Conservation (phyloP, 1,140 invertebrate genomes). For the Ips typographus region DNA sequence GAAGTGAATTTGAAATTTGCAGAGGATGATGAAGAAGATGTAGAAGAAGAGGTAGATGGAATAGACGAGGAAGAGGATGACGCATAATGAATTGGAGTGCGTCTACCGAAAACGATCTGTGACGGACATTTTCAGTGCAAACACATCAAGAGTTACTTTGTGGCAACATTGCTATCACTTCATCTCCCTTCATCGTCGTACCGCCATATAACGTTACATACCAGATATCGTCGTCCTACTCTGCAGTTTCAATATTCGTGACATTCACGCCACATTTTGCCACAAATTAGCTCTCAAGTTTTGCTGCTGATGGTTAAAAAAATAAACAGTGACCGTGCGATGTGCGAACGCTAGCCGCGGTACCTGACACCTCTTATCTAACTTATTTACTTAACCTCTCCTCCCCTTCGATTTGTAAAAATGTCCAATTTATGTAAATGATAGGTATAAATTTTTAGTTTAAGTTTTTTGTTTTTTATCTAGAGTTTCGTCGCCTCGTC, state of each 20-base stretch:
- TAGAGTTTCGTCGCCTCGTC: constrained; percentile 16
- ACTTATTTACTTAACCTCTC: constrained; percentile 49
- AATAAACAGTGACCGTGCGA: constrained; percentile 41
- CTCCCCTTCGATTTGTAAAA: constrained; percentile 52
- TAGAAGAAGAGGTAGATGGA: constrained; percentile 49
- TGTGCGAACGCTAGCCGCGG: constrained; percentile 44
- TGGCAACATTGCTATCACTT: constrained; percentile 36
- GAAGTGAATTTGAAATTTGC: constrained; percentile 37
- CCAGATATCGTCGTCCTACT: too few relatives aligned
- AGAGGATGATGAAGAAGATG: constrained; percentile 52
- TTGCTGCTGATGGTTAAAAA: constrained; percentile 33
- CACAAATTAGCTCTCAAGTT: constrained; percentile 48
- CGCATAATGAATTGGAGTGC: constrained; percentile 49
- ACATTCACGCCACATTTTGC: constrained; percentile 14
- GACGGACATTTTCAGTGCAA: constrained; percentile 48
- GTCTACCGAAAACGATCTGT: constrained; percentile 43
- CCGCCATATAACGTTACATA: background rate
- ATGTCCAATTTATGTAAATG: constrained; percentile 54
- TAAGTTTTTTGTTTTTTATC: constrained; percentile 46
- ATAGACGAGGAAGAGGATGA: constrained; percentile 51
- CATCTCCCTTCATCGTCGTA: constrained; percentile 2
- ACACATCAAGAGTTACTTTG: constrained; percentile 47
- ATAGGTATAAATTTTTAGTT: constrained; percentile 53
- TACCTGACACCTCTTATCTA: constrained; percentile 48
- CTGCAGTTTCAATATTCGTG: background rate